Evolutionary conservation across 37 sponge, comb jelly and placozoan genomes (phyloP), one percentile per base, ranked within the genome.

Genomic region (Halisarca cf. caerulea): DNA sequence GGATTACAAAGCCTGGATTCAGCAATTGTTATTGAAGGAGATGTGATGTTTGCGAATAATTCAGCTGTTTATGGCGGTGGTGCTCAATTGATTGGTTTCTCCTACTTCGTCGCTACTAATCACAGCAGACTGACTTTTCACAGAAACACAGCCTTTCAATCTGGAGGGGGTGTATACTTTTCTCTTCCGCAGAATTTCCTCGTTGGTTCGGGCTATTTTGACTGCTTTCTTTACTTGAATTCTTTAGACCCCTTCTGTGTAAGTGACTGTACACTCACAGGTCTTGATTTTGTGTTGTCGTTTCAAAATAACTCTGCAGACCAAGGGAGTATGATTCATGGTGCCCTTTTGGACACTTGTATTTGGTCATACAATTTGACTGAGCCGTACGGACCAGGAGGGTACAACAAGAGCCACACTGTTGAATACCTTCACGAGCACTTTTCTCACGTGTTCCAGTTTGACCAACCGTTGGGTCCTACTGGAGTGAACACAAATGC

Each of bases 361-460:
- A n/a, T 37, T 1, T 74, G 77, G 77, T 5, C 25, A 6, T 74
- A 40, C 15, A 43, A 17, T 18, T 37, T 74, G 38, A 74, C 21
- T 3, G 42, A 74, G 44, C 77, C 77, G 24, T 74, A 41, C 42
- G 77, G 77, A 24, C 45, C 43, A 15, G 77, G 77, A 36, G 77
- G 77, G 0, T 15, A 17, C 25, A 43, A 43, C 24, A 74, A 74
- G 45, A n/a, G 18, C 6, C 39, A 74, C 44, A 74, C 42, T 7
- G 6, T 74, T 40, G 77, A 74, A 6, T 2, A 41, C 2, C 42
- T 74, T n/a, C 17, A 17, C 35, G 2, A 0, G 2, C n/a, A 74
- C 24, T 74, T 11, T 25, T 3, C 42, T 1, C 44, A 74, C 24
- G 8, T 36, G 38, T 74, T 74, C 41, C 44, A 40, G 2, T 40